These are phyloP conservation scores for Actias luna DNA, from an alignment of 2,888 invertebrate species.

Conservation along the genomic window DNA sequence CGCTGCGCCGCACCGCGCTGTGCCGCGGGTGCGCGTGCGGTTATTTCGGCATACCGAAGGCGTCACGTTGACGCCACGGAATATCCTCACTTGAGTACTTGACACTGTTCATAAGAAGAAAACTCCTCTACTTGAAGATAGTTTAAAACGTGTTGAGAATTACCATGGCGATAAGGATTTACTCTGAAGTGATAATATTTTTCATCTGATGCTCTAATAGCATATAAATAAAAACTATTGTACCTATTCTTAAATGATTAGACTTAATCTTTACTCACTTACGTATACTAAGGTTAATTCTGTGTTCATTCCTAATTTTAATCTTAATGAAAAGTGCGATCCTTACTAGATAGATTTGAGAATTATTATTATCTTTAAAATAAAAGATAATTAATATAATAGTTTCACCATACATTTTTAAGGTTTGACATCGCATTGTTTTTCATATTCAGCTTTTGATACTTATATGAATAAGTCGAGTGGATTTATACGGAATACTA, in stretches of 20 bases:
- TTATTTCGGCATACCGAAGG: constrained; percentile 70
- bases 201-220: not conserved
- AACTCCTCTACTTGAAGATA: not conserved
- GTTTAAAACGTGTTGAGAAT: not conserved
- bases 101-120: constrained; percentile 4
- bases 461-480: not conserved
- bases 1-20: constrained; percentile 23
- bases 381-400: not conserved
- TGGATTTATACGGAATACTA: not conserved
- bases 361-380: too few relatives aligned
- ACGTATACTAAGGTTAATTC: too few relatives aligned
- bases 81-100: constrained; percentile 38
- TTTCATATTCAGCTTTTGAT: not conserved
- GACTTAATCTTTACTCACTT: too few relatives aligned
- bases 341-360: too few relatives aligned
- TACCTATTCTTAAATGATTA: too few relatives aligned
- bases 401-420: too few relatives aligned
- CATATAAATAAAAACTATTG: not conserved
- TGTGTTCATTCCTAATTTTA: too few relatives aligned
- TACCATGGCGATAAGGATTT: not conserved
- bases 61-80: constrained; percentile 58
- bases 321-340: too few relatives aligned
- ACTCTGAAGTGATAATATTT: not conserved
- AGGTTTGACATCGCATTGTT: not conserved
- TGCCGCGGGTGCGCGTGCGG: constrained; percentile 58